Percentiles rank a stretch among this genome's conserved stretches.
Conservation (phyloP, 2,797 vertebrate genomes). For the Microctenopoma steveboyesi region DNA sequence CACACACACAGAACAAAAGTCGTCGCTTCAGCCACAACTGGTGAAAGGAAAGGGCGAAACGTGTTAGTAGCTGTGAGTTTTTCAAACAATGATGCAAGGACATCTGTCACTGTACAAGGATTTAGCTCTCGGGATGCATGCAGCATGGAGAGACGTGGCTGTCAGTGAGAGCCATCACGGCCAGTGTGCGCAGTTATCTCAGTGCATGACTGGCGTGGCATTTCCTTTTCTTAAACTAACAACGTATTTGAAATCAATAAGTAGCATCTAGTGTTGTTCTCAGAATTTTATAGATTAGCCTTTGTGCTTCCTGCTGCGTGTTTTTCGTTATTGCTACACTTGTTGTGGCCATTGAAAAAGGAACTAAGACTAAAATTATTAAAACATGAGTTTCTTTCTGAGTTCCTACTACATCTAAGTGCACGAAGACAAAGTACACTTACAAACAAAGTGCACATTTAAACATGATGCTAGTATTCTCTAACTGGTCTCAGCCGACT, state of each 20-base stretch:
- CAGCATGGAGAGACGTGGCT: not conserved
- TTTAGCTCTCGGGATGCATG: slow-evolving; percentile 9
- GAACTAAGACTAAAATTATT: not conserved
- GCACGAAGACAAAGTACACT: not conserved
- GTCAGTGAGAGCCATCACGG: not conserved
- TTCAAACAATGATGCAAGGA: slow-evolving; percentile 18
- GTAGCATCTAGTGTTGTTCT: not conserved
- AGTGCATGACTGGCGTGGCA: not conserved
- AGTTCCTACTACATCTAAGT: not conserved
- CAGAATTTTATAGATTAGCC: not conserved
- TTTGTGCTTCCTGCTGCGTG: not conserved
- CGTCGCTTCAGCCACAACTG: not conserved
- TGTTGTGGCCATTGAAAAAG: not conserved
- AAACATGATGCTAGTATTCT: no score
- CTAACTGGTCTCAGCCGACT: no score
- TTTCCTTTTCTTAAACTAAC: not conserved
- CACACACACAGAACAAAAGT: slow-evolving; percentile 4
- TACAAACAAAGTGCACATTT: no score
- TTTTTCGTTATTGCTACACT: not conserved
- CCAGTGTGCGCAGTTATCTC: slow-evolving; percentile 27
- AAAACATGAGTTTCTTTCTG: not conserved
- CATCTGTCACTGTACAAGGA: slow-evolving; percentile 1
- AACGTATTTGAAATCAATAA: not conserved
- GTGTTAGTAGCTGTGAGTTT: slow-evolving; percentile 13
- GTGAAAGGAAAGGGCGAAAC: slow-evolving; percentile 10